Evolutionary conservation across 2,113 vertebrate species (phyloP), one percentile per base, ranked within the genome.

Genomic region (Chionodraco myersi): DNA sequence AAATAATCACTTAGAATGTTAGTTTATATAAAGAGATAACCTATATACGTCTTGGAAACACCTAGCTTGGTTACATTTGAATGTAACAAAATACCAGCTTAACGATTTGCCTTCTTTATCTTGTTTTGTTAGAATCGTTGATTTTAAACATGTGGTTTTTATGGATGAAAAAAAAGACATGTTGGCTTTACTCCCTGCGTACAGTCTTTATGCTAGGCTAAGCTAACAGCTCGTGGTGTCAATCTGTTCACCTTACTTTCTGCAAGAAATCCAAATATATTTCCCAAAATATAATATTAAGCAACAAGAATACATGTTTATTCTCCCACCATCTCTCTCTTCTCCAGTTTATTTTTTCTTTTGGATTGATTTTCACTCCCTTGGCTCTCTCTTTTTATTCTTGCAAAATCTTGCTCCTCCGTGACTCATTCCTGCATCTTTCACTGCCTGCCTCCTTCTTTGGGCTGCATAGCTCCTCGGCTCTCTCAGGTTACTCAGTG

Each of bases 401-500:
- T 79, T 79, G 30, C 68, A 52, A 53, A 78, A 75, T 82, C 72
- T 77, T 21, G 44, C 72, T 74, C 72, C 68, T 87, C 49, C 52
- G 54, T 75, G 67, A 6, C 53, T 87, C 56, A 70, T 11, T 47
- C 23, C 49, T 84, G 30, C 68, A 66, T 72, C 75, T 14, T 48
- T 81, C 70, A 23, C 71, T 70, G 45, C 72, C 48, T 77, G 67
- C 74, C 54, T 86, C 79, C 36, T 7, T 41, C 36, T 77, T 48
- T 30, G 48, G 14, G 26, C 51, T 77, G 77, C 75, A 79, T 81
- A 88, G 26, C 72, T 92, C 66, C 70, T 73, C 48, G 1, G 54
- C 72, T 87, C 72, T 88, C 86, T 93, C 88, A 80, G 89, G 86
- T 93, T 91, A 80, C 89, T 77, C 63, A 30, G 76, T 66, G 81